Percentiles rank a stretch among this genome's conserved stretches.
Evolutionary conservation across 1,140 invertebrate species (phyloP).

Genomic region (Ceratosolen fusciceps): DNA sequence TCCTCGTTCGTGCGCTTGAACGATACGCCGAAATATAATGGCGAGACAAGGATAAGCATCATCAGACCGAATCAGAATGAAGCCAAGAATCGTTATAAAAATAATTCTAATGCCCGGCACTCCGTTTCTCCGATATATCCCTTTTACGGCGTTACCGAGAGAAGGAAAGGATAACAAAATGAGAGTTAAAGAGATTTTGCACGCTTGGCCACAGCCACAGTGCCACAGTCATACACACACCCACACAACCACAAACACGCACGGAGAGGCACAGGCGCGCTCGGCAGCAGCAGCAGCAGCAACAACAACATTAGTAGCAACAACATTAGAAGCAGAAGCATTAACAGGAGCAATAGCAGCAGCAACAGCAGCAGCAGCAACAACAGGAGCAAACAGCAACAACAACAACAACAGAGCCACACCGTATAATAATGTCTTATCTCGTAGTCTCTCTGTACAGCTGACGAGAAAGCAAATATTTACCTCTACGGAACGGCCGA

Average conservation of each 20-base stretch:
- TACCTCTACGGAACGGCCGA: constrained; percentile 40
- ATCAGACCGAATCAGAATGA: constrained; percentile 43
- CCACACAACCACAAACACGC: too few species aligned
- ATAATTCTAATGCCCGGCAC: constrained; percentile 29
- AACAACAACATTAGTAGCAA: too few species aligned
- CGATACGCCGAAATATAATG: constrained; percentile 39
- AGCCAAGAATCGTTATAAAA: constrained; percentile 35
- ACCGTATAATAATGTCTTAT: constrained; percentile 16
- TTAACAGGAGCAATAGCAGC: too few species aligned
- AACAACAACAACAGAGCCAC: background rate
- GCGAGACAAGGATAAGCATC: constrained; percentile 47
- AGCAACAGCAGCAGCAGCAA: too few species aligned
- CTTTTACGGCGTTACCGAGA: too few species aligned
- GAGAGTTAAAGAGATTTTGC: background rate
- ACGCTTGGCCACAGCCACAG: background rate
- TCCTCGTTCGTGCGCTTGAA: constrained; percentile 57
- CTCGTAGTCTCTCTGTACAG: constrained; percentile 14
- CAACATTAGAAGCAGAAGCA: too few species aligned
- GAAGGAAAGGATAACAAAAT: constrained; percentile 17
- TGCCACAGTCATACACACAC: background rate
- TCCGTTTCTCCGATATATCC: constrained; percentile 37
- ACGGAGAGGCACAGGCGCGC: too few species aligned
- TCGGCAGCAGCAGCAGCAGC: too few species aligned
- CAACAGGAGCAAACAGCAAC: too few species aligned
- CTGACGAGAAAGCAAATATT: constrained; percentile 34